Evolutionary conservation across 2,113 vertebrate species (phyloP).

Genomic region (Myrmecobius fasciatus): DNA sequence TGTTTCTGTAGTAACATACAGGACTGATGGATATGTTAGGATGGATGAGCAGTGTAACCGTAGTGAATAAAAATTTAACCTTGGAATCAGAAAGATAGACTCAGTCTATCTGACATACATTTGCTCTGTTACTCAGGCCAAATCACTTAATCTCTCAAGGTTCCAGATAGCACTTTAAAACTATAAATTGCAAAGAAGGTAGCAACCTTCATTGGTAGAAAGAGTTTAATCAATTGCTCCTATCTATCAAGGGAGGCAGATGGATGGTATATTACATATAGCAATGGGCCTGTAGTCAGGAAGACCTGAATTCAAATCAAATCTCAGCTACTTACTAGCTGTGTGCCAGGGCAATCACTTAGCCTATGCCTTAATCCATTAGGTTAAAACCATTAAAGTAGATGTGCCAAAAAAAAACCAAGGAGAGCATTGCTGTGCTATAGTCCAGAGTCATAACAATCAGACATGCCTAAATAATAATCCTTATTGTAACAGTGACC

Average conservation of each 20-base stretch:
- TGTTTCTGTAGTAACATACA: conserved; percentile 12
- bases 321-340: background rate
- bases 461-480: background rate
- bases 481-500: background rate
- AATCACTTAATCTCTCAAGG: background rate
- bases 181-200: background rate
- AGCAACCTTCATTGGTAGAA: background rate
- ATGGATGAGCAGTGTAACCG: background rate
- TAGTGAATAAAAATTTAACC: background rate
- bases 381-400: background rate
- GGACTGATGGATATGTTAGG: conserved; percentile 21
- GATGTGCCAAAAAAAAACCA: background rate
- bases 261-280: background rate
- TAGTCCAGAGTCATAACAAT: background rate
- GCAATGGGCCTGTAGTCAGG: background rate
- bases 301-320: background rate
- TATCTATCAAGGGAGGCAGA: background rate
- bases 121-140: background rate
- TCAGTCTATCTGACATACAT: background rate
- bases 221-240: background rate
- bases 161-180: background rate
- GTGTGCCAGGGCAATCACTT: background rate
- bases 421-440: background rate
- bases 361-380: background rate
- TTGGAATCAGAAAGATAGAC: conserved; percentile 5